Evolutionary conservation across 2,888 invertebrate genomes (phyloP).

Genomic region (Nemotelus pantherinus): DNA sequence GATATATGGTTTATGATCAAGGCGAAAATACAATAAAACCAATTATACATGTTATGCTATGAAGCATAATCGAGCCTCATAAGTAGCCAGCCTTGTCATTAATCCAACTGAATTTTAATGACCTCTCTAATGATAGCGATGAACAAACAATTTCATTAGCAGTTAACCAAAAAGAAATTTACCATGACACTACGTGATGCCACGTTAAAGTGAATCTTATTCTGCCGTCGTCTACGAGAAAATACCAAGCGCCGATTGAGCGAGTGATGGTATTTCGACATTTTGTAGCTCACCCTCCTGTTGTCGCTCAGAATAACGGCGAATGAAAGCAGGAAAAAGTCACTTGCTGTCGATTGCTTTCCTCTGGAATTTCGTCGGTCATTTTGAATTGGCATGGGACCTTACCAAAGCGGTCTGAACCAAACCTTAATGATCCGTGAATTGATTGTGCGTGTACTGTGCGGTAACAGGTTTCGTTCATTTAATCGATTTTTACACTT

Average conservation of each 20-base stretch:
- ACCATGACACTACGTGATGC: background rate
- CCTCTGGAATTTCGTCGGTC: background rate
- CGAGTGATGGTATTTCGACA: too few species aligned
- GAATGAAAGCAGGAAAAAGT: constrained; percentile 23
- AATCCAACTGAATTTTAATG: background rate
- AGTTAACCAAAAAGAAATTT: background rate
- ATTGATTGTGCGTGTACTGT: constrained; percentile 42
- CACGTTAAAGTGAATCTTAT: background rate
- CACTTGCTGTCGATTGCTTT: background rate
- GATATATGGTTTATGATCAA: too few species aligned
- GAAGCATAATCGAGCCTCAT: too few species aligned
- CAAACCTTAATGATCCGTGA: constrained; percentile 48
- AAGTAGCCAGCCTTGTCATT: background rate
- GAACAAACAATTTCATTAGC: constrained; percentile 25
- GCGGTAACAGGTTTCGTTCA: constrained; percentile 43
- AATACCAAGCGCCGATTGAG: too few species aligned
- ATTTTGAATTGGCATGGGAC: background rate
- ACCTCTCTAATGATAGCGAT: background rate
- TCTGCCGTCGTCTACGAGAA: background rate
- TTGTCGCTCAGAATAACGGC: background rate
- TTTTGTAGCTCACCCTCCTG: too few species aligned
- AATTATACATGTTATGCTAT: too few species aligned
- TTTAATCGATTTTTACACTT: constrained; percentile 20
- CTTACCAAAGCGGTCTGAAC: constrained; percentile 41
- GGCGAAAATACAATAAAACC: too few species aligned